phyloP scores from a whole-genome alignment of 2,888 invertebrate species.

The Conistra vaccinii region DNA sequence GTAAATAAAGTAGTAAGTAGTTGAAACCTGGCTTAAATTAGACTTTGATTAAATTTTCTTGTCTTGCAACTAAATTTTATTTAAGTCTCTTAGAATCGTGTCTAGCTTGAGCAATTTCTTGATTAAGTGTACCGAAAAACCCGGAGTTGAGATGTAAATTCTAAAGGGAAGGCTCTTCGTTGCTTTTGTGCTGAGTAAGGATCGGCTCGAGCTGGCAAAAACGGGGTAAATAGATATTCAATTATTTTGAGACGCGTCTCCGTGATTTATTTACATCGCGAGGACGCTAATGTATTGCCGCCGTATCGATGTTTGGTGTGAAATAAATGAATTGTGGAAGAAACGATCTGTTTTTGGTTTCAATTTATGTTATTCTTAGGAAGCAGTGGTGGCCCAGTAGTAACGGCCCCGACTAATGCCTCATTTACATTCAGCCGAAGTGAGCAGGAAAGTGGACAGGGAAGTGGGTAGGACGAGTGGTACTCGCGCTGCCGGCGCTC shows the following conservation, averaged over 20 bases:
- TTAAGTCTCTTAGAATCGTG: slow-evolving; percentile 43
- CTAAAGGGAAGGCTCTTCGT: slow-evolving; percentile 39
- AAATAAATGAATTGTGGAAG: slow-evolving; percentile 42
- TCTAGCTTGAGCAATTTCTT: slow-evolving; percentile 61
- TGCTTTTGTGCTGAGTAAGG: slow-evolving; percentile 53
- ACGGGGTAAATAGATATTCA: slow-evolving; percentile 52
- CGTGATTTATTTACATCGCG: slow-evolving; percentile 43
- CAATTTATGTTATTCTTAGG: too few species aligned
- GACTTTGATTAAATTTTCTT: slow-evolving; percentile 40
- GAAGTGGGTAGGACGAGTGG: too few species aligned
- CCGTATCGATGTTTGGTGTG: slow-evolving; percentile 19
- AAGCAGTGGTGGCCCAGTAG: too few species aligned
- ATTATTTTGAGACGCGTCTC: slow-evolving; percentile 50
- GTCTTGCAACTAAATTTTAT: slow-evolving; percentile 36
- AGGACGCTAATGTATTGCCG: slow-evolving; percentile 39
- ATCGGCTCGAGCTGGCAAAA: slow-evolving; percentile 23
- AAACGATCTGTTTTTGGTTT: too few species aligned
- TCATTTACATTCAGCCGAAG: too few species aligned
- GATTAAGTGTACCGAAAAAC: slow-evolving; percentile 66
- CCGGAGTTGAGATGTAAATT: slow-evolving; percentile 57
- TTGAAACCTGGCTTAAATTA: slow-evolving; percentile 17
- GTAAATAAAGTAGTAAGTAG: slow-evolving; percentile 11
- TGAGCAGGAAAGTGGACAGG: too few species aligned
- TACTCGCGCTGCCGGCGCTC: too few species aligned
- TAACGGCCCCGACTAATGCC: too few species aligned